These are phyloP conservation scores for Vireo altiloquus DNA, from an alignment of 2,113 vertebrate genomes.

Conservation along the genomic window DNA sequence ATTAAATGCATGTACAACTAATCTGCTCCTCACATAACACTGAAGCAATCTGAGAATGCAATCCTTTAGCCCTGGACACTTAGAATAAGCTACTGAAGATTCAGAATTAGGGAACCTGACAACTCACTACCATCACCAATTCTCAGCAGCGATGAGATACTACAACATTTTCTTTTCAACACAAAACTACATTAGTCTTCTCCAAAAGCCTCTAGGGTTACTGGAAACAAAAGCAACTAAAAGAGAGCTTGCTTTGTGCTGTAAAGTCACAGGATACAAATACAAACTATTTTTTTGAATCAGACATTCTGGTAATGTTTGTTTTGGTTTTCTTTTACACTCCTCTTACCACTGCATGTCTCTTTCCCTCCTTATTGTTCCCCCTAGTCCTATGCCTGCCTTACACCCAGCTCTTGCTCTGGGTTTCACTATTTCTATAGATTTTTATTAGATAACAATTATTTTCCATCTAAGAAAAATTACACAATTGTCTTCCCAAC, in stretches of 20 bases:
- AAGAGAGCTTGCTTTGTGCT: background rate
- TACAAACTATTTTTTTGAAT: background rate
- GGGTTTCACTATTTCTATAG: background rate
- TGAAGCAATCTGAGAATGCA: background rate
- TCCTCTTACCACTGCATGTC: background rate
- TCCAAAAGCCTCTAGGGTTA: background rate
- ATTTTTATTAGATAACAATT: background rate
- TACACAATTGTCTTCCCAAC: background rate
- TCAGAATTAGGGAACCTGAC: background rate
- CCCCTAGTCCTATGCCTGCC: background rate
- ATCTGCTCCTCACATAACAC: background rate
- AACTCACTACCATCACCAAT: background rate
- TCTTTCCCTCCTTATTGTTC: background rate
- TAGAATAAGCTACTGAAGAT: background rate
- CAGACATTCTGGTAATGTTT: background rate
- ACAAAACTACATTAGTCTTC: background rate
- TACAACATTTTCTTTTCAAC: background rate
- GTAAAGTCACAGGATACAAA: background rate
- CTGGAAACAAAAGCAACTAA: background rate
- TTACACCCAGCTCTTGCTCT: background rate
- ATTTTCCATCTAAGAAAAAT: background rate
- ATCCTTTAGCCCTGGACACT: background rate
- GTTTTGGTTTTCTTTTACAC: background rate
- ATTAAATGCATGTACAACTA: background rate
- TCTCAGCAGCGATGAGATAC: background rate